Evolutionary conservation across 2,888 invertebrate species (phyloP), one percentile per base, ranked within the genome.

Genomic region (Trachelus troglodyta): DNA sequence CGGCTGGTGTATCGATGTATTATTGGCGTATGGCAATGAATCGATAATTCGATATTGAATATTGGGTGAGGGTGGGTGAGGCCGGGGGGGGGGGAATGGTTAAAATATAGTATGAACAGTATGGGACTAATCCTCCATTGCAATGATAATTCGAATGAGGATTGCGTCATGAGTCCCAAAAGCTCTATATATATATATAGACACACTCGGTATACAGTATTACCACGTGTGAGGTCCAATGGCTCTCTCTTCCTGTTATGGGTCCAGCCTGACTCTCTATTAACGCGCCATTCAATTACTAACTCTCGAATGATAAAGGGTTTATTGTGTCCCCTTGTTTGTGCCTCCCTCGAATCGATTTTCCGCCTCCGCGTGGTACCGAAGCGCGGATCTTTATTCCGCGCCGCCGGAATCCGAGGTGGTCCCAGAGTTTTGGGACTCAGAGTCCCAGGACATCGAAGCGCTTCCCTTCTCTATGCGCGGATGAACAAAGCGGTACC

Each of bases 261-360:
- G 56, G 56, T 56, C 56, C 56, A 56, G 56, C 56, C 56, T 56
- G 56, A 56, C 56, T 56, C 31, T 77, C 87, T 80, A 80, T 82
- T 82, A 84, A 84, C 81, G 79, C 81, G 77, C 81, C 81, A 83
- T 84, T 82, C 81, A 82, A 83, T 85, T 82, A 81, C 84, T 82
- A 84, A 85, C 80, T 78, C 81, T 76, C 75, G 74, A 33, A 79
- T 80, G 80, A 77, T 79, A 81, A 81, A 81, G 79, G 77, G 77
- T 79, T 80, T 80, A 79, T 79, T 84, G 82, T 83, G 74, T 79
- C 77, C 78, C 75, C 81, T 82, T 82, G 80, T 82, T 85, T 85
- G 80, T 79, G 75, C 78, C 83, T 79, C 79, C 77, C 79, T 81
- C 81, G 77, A 83, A 85, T 85, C 87, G 85, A 83, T 84, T 86